Evolutionary conservation across 2,888 invertebrate genomes (phyloP).

Genomic region (Platycnemis pennipes): DNA sequence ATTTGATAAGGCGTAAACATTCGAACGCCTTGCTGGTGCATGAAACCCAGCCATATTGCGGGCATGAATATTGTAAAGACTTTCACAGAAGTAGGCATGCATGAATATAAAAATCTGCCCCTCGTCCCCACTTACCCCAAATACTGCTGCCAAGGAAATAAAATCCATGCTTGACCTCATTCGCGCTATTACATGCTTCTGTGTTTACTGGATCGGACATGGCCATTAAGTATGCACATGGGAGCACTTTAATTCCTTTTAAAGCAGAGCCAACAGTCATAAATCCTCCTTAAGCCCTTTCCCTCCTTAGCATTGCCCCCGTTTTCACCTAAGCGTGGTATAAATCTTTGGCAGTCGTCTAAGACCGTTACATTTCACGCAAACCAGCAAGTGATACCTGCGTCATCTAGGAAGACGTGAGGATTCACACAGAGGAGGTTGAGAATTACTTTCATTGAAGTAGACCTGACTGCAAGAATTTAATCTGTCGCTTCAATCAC

Average conservation of each 20-base stretch:
- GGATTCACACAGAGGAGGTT: not conserved
- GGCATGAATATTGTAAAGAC: not conserved
- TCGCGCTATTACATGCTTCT: not conserved
- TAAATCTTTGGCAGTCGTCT: conserved; percentile 19
- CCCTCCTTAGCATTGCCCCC: conserved; percentile 18
- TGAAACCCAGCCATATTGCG: not conserved
- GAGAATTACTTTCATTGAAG: not conserved
- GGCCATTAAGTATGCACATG: not conserved
- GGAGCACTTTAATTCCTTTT: not conserved
- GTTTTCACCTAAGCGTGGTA: not conserved
- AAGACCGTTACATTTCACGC: not conserved
- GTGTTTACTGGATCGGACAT: not conserved
- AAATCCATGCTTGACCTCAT: not conserved
- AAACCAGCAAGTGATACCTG: not conserved
- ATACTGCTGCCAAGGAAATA: not conserved
- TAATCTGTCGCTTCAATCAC: too few relatives aligned
- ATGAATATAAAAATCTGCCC: not conserved
- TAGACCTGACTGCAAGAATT: too few relatives aligned
- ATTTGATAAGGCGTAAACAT: not conserved
- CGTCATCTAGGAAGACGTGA: not conserved
- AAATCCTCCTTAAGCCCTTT: not conserved
- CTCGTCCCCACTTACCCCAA: not conserved
- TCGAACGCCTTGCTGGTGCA: not conserved
- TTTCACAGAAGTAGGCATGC: not conserved
- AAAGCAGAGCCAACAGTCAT: conserved; percentile 8